Conservation (phyloP, 2,113 vertebrate species). For the Spheniscus mendiculus region DNA sequence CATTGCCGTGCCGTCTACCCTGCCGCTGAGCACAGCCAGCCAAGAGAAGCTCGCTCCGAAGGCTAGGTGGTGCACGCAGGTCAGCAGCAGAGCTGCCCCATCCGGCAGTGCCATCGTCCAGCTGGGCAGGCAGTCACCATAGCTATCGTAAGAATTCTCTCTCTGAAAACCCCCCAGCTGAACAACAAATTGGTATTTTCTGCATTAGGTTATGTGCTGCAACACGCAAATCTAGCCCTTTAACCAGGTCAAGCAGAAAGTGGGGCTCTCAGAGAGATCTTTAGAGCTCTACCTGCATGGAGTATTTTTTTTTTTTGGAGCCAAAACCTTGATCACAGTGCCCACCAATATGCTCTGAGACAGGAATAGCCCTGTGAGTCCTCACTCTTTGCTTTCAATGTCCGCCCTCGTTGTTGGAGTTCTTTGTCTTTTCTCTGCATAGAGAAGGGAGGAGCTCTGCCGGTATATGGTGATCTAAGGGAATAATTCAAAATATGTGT, state of each 20-base stretch:
- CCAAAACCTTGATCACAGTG: neutral
- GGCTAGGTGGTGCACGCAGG: accelerated
- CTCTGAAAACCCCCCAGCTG: neutral
- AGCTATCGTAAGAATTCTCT: neutral
- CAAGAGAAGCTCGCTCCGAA: accelerated
- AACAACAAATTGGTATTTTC: neutral
- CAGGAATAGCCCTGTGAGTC: neutral
- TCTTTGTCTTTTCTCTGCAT: neutral
- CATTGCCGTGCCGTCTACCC: accelerated
- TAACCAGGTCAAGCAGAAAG: neutral
- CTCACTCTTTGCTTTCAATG: accelerated
- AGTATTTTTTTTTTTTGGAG: neutral
- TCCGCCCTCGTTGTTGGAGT: neutral
- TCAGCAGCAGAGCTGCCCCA: neutral
- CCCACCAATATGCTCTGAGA: neutral
- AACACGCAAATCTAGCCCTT: neutral
- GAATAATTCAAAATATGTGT: neutral
- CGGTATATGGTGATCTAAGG: neutral
- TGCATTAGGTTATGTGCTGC: neutral
- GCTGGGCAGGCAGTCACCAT: accelerated
- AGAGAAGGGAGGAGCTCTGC: neutral
- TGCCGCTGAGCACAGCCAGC: neutral
- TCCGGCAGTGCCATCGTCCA: accelerated
- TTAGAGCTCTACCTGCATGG: neutral
- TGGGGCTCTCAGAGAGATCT: neutral